Percentiles rank a stretch among this genome's conserved stretches.
phyloP scores from a whole-genome alignment of 2,888 invertebrate genomes.

The Clivina fossor region DNA sequence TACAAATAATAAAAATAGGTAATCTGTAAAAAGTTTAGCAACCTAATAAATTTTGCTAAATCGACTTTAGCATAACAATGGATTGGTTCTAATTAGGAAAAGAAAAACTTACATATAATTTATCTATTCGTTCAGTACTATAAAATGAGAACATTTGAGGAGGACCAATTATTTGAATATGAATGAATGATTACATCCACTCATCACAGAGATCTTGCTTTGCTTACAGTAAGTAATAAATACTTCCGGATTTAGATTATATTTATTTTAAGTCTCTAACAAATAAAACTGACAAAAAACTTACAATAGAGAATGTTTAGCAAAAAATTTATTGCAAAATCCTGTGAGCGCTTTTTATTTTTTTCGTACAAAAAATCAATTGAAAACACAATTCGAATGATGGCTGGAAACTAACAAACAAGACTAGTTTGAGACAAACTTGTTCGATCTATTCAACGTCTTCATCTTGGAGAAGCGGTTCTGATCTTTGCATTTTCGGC shows the following conservation, averaged over 20 bases:
- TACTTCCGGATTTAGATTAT: neutral
- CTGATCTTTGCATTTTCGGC: slow-evolving; percentile 44
- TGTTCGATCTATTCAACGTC: slow-evolving; percentile 24
- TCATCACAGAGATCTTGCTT: too few relatives aligned
- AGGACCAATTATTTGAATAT: too few relatives aligned
- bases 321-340: slow-evolving; percentile 33
- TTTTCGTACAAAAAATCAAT: slow-evolving; percentile 2
- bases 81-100: too few relatives aligned
- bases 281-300: slow-evolving; percentile 20
- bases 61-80: too few relatives aligned
- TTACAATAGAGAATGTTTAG: slow-evolving; percentile 24
- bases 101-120: neutral
- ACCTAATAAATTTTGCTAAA: slow-evolving; percentile 16
- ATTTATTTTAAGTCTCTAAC: slow-evolving; percentile 11
- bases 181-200: too few relatives aligned
- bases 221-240: neutral
- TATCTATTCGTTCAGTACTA: too few relatives aligned
- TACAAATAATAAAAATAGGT: slow-evolving; percentile 28
- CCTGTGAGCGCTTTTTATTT: slow-evolving; percentile 17
- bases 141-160: too few relatives aligned
- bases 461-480: slow-evolving; percentile 21
- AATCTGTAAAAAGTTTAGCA: slow-evolving; percentile 15
- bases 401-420: slow-evolving; percentile 26
- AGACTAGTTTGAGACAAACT: slow-evolving; percentile 23
- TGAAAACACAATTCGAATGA: slow-evolving; percentile 5